Evolutionary conservation across 2,888 invertebrate genomes (phyloP).

Genomic region (Panzeria rudis): DNA sequence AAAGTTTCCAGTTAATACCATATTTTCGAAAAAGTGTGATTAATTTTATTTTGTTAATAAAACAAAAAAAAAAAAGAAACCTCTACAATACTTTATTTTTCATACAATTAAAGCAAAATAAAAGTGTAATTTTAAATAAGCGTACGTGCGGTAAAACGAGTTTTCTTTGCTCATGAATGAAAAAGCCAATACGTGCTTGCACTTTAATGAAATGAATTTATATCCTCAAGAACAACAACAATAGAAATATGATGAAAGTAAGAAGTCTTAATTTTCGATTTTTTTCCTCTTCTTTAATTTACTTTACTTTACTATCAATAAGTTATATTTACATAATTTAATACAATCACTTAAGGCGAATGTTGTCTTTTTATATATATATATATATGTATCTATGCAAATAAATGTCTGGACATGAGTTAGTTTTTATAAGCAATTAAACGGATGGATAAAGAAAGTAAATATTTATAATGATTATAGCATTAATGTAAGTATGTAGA

Average conservation of each 20-base stretch:
- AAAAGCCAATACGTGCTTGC: slow-evolving; percentile 50
- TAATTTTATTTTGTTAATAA: neutral
- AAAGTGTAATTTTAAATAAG: neutral
- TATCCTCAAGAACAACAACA: slow-evolving; percentile 9
- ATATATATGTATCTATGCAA: neutral
- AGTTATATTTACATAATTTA: slow-evolving; percentile 49
- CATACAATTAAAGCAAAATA: neutral
- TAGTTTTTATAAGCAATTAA: slow-evolving; percentile 27
- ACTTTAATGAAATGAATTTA: slow-evolving; percentile 55
- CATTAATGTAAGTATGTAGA: neutral
- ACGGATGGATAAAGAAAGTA: slow-evolving; percentile 3
- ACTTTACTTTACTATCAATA: slow-evolving; percentile 44
- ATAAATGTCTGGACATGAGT: neutral
- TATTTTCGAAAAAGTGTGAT: no score
- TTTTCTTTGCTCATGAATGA: slow-evolving; percentile 7
- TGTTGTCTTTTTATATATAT: neutral
- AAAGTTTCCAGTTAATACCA: neutral
- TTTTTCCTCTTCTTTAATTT: slow-evolving; percentile 5
- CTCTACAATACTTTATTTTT: neutral
- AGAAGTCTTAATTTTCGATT: neutral
- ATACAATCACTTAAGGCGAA: neutral
- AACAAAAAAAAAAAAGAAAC: neutral
- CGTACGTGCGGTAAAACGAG: neutral
- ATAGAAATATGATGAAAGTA: neutral
- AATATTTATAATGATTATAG: neutral